A percentile compares a stretch with the other conserved stretches of the same genome.
These are phyloP conservation scores for Rhimphoctona megacephalus DNA, from an alignment of 2,888 invertebrate species.

Conservation along the genomic window DNA sequence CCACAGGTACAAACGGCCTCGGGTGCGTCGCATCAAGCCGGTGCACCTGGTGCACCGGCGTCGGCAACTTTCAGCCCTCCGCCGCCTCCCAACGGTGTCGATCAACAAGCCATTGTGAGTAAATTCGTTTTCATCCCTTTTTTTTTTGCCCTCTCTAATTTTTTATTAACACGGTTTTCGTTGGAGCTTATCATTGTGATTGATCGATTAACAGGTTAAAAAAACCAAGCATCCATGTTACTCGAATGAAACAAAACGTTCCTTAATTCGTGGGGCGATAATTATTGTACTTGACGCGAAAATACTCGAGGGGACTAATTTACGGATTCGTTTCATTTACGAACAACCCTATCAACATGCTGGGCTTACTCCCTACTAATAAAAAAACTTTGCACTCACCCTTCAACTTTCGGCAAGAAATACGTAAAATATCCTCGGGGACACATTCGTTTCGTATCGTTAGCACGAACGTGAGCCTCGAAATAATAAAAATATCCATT, in stretches of 20 bases:
- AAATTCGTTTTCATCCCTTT: neutral
- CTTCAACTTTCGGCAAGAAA: neutral
- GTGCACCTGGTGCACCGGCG: conserved; percentile 81
- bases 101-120: conserved; percentile 83
- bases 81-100: conserved; percentile 86
- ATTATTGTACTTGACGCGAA: neutral
- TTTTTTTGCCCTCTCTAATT: neutral
- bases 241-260: neutral
- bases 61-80: conserved; percentile 86
- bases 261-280: neutral
- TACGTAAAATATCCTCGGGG: neutral
- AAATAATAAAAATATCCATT: neutral
- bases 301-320: neutral
- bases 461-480: neutral
- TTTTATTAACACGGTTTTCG: neutral
- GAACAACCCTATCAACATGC: neutral
- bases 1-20: conserved; percentile 82
- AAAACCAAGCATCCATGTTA: neutral
- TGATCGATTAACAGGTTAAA: neutral
- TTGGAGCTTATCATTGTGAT: neutral
- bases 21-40: conserved; percentile 80
- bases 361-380: neutral
- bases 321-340: neutral
- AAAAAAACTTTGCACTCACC: conserved; percentile 1
- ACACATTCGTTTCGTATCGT: neutral